Evolutionary conservation across 2,888 invertebrate genomes (phyloP), one percentile per base, ranked within the genome.

Genomic region (Bembecia ichneumoniformis): DNA sequence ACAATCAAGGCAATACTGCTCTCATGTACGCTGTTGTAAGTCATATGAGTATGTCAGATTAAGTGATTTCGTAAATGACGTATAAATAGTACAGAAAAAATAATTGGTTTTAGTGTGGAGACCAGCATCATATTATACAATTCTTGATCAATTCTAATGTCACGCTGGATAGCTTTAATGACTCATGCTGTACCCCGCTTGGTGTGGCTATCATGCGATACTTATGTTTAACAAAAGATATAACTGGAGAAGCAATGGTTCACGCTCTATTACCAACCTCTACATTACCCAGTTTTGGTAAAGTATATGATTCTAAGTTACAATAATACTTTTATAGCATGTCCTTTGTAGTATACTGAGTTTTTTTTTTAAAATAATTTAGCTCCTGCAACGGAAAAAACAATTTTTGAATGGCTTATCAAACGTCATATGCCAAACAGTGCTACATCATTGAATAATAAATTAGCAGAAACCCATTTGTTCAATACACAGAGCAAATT

Each of bases 151-250:
- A 88, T 58, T 83, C 88, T 46, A 89, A 90, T 0, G 89, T 87
- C 1, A 73, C 81, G 43, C 57, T 90, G 2, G 77, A 90, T 56
- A 66, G 68, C 43, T 74, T 66, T 47, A 90, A 90, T 56, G 90
- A 90, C 54, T 87, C 87, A 43, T 88, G 89, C 49, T 76, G 88
- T 55, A 88, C 89, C 3, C 80, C 90, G 1, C 71, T 90, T 3
- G 75, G 70, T 10, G 57, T 88, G 3, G 74, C 80, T 40, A 57
- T 90, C 3, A 57, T 88, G 44, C 67, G 77, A 50, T 87, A 77
- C 50, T 58, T 76, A 10, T 77, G 84, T 46, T 52, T 62, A 4
- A 58, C 59, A 20, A 63, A 58, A 13, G 70, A 73, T 35, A 64
- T 84, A 40, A 47, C 69, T 9, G 49, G 59, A 1, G 63, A 50